A percentile compares a stretch with the other conserved stretches of the same genome.
Evolutionary conservation across 2,113 vertebrate genomes (phyloP).

Genomic region (Verasper variegatus): DNA sequence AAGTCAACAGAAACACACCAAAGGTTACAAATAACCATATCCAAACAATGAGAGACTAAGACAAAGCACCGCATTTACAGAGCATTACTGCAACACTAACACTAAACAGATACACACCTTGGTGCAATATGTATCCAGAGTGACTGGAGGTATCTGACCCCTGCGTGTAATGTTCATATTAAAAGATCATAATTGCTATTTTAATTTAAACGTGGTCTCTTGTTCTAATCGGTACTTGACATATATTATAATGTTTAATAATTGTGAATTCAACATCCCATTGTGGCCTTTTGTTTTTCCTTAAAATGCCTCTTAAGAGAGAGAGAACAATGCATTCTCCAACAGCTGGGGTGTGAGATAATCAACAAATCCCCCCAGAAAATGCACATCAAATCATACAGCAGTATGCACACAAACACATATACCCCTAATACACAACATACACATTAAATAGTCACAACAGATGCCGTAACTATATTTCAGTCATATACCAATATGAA

Average conservation of each 20-base stretch:
- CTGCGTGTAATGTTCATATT: not conserved
- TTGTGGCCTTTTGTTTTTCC: conserved; percentile 27
- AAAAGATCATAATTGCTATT: no score
- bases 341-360: conserved; percentile 54
- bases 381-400: conserved; percentile 13
- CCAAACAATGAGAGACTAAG: conserved; percentile 14
- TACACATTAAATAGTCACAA: conserved; percentile 6
- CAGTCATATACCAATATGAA: not conserved
- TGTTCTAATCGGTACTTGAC: no score
- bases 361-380: conserved; percentile 39
- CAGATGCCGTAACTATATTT: not conserved
- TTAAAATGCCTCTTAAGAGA: conserved; percentile 37
- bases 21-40: not conserved
- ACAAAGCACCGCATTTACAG: not conserved
- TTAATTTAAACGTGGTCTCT: no score
- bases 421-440: no score
- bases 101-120: conserved; percentile 41
- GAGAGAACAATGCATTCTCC: conserved; percentile 43
- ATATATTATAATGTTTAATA: no score
- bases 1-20: conserved; percentile 30
- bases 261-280: not conserved
- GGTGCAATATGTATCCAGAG: not conserved
- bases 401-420: not conserved
- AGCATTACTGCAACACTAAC: not conserved
- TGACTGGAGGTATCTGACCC: not conserved